Evolutionary conservation across 1,140 invertebrate genomes (phyloP), one percentile per base, ranked within the genome.

Genomic region (Leguminivora glycinivorella): DNA sequence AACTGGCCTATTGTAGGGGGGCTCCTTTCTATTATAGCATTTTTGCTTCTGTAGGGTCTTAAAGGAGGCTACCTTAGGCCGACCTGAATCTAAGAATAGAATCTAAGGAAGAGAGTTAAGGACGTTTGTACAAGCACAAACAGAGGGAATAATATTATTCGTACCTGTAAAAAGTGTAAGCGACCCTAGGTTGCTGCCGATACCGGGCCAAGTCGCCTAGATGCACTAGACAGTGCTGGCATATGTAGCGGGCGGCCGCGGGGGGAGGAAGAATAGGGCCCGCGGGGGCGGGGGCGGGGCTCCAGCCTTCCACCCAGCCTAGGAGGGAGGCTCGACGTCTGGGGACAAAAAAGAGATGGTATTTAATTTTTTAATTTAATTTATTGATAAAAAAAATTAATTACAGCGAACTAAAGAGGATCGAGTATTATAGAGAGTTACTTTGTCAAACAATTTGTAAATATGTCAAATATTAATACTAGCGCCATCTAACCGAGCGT

Each of bases 171-270:
- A 95, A 96, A 14, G 93, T 94, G 85, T 97, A 96, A 0, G 97
- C 96, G 83, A 96, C 95, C 34, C 94, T 93, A 71, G 94, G 94
- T 84, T 96, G 95, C 80, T 96, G 96, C 69, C 95, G 92, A 82
- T 98, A 98, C 10, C 97, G 93, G 34, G 96, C 96, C 86, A 98
- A 94, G 85, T 97, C 97, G 4, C 97, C 97, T 10, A 97, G 92
- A 89, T 97, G 97, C 52, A 98, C 96, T 25, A 97, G 92, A 84
- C 96, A 97, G 88, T 97, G 95, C 79, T 97, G 96, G 82, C 96
- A 96, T 68, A 97, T 95, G 83, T 97, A 97, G 69, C 96, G 93
- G 81, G 95, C 96, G 2, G 96, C 96, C 29, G 93, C 94, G 71
- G 94, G 93, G 74, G 96, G 94, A 14, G 95, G 95, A 52, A 93